These are phyloP conservation scores for Entomobrya multifasciata DNA, from an alignment of 2,888 invertebrate genomes.

Conservation along the genomic window DNA sequence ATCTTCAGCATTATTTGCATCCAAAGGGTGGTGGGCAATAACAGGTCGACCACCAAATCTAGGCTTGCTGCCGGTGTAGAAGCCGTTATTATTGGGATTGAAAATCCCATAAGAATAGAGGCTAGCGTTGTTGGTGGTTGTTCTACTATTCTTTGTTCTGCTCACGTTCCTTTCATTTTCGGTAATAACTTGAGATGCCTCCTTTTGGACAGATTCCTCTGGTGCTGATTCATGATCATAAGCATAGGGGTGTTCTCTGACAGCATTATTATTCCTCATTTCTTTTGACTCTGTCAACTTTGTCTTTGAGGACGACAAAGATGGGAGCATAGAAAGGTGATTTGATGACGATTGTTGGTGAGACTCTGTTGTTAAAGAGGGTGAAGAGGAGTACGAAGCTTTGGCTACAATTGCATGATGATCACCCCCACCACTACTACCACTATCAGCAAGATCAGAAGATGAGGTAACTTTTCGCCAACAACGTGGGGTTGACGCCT, in stretches of 20 bases:
- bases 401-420: slow-evolving; percentile 8
- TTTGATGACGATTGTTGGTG: slow-evolving; percentile 39
- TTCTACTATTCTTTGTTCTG: slow-evolving; percentile 40
- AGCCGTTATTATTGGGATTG: slow-evolving; percentile 59
- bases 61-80: slow-evolving; percentile 49
- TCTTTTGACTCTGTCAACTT: slow-evolving; percentile 63
- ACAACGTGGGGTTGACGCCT: slow-evolving; percentile 60
- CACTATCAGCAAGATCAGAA: background rate
- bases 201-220: slow-evolving; percentile 54
- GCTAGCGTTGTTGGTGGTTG: slow-evolving; percentile 8
- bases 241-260: background rate
- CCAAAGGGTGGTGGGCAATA: slow-evolving; percentile 68
- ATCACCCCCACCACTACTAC: background rate
- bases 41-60: slow-evolving; percentile 71
- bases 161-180: slow-evolving; percentile 72
- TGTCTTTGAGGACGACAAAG: slow-evolving; percentile 67
- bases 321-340: slow-evolving; percentile 66
- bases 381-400: slow-evolving; percentile 31
- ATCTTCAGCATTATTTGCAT: slow-evolving; percentile 25
- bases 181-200: slow-evolving; percentile 59
- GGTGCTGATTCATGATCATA: background rate
- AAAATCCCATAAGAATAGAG: slow-evolving; percentile 49
- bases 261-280: slow-evolving; percentile 9
- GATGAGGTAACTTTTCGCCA: slow-evolving; percentile 63
- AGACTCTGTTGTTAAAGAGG: slow-evolving; percentile 20